Evolutionary conservation across 2,888 invertebrate genomes (phyloP), one percentile per base, ranked within the genome.

Genomic region (Hemicrepidius hirtus): DNA sequence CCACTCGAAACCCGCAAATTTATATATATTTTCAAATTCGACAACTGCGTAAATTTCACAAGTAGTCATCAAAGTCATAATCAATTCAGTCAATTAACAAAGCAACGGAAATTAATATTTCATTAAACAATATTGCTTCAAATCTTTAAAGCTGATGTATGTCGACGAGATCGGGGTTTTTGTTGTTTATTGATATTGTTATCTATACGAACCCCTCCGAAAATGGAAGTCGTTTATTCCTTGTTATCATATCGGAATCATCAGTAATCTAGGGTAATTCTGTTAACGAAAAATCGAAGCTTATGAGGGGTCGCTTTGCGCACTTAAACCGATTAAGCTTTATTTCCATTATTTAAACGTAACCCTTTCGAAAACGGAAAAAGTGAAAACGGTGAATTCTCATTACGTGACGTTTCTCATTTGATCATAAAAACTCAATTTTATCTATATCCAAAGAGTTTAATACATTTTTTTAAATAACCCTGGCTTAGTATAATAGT

Each of bases 1-100:
- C 37, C 59, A 66, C 68, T 60, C 24, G 18, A 60, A 68, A 13
- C 44, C 60, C 18, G 21, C 24, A 5, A 59, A 57, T 67, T 59
- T 66, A 57, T 20, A 65, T 40, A 32, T 50, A 24, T 41, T 57
- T 55, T 57, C 40, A 2, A 55, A 44, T 57, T 44, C 57, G 57
- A 55, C 66, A 55, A 53, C 65, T 50, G 32, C 49, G 37, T 65
- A 50, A 65, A 60, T 41, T 13, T 53, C 28, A 41, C 10, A 10
- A 59, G 57, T 12, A 41, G 24, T 21, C 35, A 41, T 60, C 40
- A 13, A 60, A 60, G 41, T 46, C 62, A 46, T 46, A 44, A 62
- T 62, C 46, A 62, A 41, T 28, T 44, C 28, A 24, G 46, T 32
- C 62, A 46, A 62, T 62, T 62, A 24, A 24, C 46, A 44, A 62